These are phyloP conservation scores for Acheta domesticus DNA, from an alignment of 2,888 invertebrate species.

Conservation along the genomic window DNA sequence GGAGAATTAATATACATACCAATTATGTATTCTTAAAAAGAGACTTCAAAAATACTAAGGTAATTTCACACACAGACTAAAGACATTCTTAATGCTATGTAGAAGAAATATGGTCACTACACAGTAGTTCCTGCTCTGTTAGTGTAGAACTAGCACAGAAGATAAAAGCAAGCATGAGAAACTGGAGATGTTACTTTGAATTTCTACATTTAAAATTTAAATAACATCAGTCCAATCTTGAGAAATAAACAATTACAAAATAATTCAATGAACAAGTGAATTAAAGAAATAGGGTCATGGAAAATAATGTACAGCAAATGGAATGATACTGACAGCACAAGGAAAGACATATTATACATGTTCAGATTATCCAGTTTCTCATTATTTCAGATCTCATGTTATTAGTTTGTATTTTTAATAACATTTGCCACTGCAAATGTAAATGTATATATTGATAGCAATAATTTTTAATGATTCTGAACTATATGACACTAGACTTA, in stretches of 20 bases:
- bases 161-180: neutral
- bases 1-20: neutral
- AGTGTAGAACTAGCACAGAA: neutral
- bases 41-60: neutral
- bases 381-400: too few relatives aligned
- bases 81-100: neutral
- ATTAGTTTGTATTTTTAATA: too few relatives aligned
- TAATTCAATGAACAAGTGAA: too few relatives aligned
- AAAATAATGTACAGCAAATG: too few relatives aligned
- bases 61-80: neutral
- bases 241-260: too few relatives aligned
- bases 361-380: too few relatives aligned
- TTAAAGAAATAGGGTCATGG: too few relatives aligned
- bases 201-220: neutral
- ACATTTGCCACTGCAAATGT: too few relatives aligned
- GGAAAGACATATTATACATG: too few relatives aligned
- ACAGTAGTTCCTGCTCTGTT: slow-evolving; percentile 1
- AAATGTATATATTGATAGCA: too few relatives aligned
- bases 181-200: neutral
- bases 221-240: too few relatives aligned
- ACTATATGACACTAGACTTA: neutral
- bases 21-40: slow-evolving; percentile 10
- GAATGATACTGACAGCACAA: too few relatives aligned
- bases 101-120: neutral
- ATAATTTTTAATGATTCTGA: neutral